Evolutionary conservation across 2,888 invertebrate species (phyloP), one percentile per base, ranked within the genome.

Genomic region (Pelosia muscerda): DNA sequence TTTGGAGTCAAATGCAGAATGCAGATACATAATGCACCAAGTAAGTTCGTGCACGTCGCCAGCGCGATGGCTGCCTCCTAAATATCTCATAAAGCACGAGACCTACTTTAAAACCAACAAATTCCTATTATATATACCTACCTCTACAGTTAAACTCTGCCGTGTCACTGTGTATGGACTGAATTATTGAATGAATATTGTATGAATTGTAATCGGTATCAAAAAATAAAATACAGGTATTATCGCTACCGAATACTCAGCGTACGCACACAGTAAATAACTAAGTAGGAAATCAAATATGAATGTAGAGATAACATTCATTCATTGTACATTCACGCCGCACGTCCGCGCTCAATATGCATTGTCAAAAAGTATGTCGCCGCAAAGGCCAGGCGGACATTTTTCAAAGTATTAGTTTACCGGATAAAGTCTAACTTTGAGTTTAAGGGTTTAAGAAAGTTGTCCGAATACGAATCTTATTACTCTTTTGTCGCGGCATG

Each of bases 401-500:
- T 80, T 77, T 73, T 73, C 72, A 76, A 79, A 73, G 68, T 69
- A 70, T 76, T 67, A 72, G 69, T 70, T 69, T 65, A 68, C 58
- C 58, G 66, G 76, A 73, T 76, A 75, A 80, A 78, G 77, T 76
- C 77, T 76, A 81, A 82, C 75, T 83, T 82, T 68, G 63, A 81
- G 78, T 83, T 84, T 74, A 79, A 84, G 81, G 83, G 79, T 77
- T 84, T 79, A 81, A 79, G 72, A 79, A 84, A 87, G 82, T 84
- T 86, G 77, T 73, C 78, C 81, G 77, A 83, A 82, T 86, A 85
- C 83, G 85, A 85, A 86, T 88, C 88, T 84, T 88, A 88, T 89
- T 88, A 89, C 86, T 87, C 84, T 87, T 88, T 90, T 86, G 88
- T 88, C 84, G 84, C 81, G 82, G 82, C 81, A 86, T 86, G 84